Evolutionary conservation across 2,888 invertebrate species (phyloP), one percentile per base, ranked within the genome.

Genomic region (Metopia argyrocephala): DNA sequence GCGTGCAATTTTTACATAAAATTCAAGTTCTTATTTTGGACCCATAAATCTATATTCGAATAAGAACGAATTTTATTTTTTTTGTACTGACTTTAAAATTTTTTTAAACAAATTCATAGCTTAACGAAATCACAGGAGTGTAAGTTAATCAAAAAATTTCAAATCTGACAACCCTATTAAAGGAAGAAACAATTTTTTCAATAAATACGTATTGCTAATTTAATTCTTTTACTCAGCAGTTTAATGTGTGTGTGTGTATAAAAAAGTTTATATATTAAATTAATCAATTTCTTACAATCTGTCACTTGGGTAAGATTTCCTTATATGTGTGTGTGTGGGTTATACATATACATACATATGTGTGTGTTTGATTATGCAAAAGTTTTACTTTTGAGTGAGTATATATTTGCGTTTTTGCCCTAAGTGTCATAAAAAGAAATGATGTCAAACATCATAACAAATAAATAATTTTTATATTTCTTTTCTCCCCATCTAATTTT

Each of bases 221-320:
- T 31, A n/a, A n/a, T 31, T 3, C 31, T 1, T 4, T 38, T 38
- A 3, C 38, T 38, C 15, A 38, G 9, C 15, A 3, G 15, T 38
- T 38, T 2, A 4, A 18, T n/a, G 5, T 12, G 18, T 18, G 50
- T 18, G 28, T 3, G 18, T 27, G 21, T 18, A n/a, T n/a, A n/a
- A n/a, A n/a, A n/a, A 27, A 3, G n/a, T 25, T 3, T 20, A 12
- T 64, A 20, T 27, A 15, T 56, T 64, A 56, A n/a, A 56, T 48
- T 62, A 62, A 64, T 73, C 56, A 74, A 74, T 65, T 74, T 54
- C 38, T 59, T 38, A 20, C 65, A 65, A 59, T 74, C 65, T 74
- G 65, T 74, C 59, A 59, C 38, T 66, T 65, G 64, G 38, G 74
- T 59, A 48, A 74, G 18, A 56, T 28, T 74, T 54, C 25, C 71